Evolutionary conservation across 2,797 vertebrate species (phyloP), one percentile per base, ranked within the genome.

Genomic region (Pteropus rufus): DNA sequence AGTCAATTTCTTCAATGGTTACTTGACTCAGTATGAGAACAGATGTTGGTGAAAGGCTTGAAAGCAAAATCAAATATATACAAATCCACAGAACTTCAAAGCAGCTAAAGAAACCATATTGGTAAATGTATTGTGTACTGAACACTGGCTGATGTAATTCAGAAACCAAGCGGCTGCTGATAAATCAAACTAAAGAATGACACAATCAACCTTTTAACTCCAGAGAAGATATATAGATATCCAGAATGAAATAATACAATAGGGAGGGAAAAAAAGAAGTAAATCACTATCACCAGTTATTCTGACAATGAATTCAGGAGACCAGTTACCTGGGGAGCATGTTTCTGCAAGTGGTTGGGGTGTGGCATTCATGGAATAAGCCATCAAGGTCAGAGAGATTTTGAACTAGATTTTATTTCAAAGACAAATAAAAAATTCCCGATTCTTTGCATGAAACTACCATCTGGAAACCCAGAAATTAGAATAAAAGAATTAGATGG

Each of bases 51-150:
- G 36, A 46, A 29, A 21, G 26, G 44, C 31, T 39, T 91, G 54
- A 93, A 94, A 96, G 86, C 60, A 89, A 77, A 77, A 54, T 49
- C 36, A 83, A 90, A 34, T 54, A 64, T 24, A 6, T 69, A 64
- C 14, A 62, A 93, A 92, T 54, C 52, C 39, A 65, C 19, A 95
- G 62, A 92, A 83, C 73, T 85, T 86, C 67, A 80, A 89, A 91
- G 79, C 21, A 94, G 41, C 34, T 31, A 91, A 60, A 67, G 56
- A 86, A 95, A 89, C 6, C 18, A 21, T 64, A 70, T 7, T 26
- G 15, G 58, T 31, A 26, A 49, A 2, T 76, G 46, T 49, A 70
- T 4, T 75, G 4, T 10, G 15, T 18, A 56, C 26, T 58, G 41
- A 95, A 87, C 29, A n/a, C 12, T 81, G n/a, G 24, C 16, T 60